These are phyloP conservation scores for Sinocyclocheilus anshuiensis DNA, from an alignment of 2,113 vertebrate genomes.

Conservation along the genomic window DNA sequence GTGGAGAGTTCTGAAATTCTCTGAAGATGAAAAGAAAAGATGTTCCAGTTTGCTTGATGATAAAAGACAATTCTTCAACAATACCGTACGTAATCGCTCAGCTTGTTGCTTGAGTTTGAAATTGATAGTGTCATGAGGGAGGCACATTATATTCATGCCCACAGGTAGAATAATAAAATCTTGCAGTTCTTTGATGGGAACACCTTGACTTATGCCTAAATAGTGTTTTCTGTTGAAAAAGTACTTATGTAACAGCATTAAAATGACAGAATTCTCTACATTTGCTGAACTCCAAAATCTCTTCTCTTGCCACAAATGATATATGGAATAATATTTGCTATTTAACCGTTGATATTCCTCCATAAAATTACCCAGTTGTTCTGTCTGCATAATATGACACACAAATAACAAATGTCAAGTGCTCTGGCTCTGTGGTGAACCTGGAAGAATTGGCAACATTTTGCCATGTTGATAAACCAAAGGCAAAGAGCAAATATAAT, in stretches of 20 bases:
- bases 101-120: conserved; percentile 25
- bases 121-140: conserved; percentile 19
- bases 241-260: background rate
- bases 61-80: conserved; percentile 23
- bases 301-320: conserved; percentile 6
- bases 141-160: conserved; percentile 3
- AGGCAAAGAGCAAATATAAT: conserved; percentile 57
- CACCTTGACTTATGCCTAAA: conserved; percentile 22
- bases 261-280: conserved; percentile 8
- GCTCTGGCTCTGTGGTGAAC: conserved; percentile 52
- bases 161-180: conserved; percentile 17
- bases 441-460: conserved; percentile 43
- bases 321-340: background rate
- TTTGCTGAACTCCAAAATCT: conserved; percentile 20
- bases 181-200: conserved; percentile 10
- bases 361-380: conserved; percentile 21
- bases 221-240: background rate
- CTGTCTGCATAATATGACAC: conserved; percentile 32
- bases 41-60: conserved; percentile 32
- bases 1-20: background rate
- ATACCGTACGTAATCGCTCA: background rate
- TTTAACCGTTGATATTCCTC: conserved; percentile 31
- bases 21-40: conserved; percentile 23
- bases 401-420: conserved; percentile 46
- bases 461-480: conserved; percentile 55